phyloP scores from a whole-genome alignment of 2,888 invertebrate genomes.

The Lacanobia oleracea region DNA sequence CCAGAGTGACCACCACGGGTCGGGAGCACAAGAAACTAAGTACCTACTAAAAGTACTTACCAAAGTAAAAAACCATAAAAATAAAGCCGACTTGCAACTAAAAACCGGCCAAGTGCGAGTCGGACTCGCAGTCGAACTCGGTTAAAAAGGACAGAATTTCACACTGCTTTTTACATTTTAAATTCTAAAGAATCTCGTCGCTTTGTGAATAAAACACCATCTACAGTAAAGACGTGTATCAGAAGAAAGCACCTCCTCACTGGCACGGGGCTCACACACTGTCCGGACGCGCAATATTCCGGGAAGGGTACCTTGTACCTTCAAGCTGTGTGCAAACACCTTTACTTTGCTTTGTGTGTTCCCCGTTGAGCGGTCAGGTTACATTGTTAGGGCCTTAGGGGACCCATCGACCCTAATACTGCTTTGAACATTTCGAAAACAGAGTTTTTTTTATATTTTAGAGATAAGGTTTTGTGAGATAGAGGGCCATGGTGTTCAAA shows the following conservation, averaged over 20 bases:
- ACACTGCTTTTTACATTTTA: slow-evolving; percentile 17
- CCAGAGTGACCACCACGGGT: no score
- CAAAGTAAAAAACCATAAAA: no score
- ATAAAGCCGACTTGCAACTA: no score
- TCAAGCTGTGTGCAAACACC: slow-evolving; percentile 53
- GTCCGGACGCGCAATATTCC: slow-evolving; percentile 34
- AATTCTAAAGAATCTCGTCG: slow-evolving; percentile 35
- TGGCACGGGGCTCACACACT: slow-evolving; percentile 1
- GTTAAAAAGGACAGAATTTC: background rate
- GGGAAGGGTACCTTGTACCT: slow-evolving; percentile 32
- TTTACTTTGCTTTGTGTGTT: slow-evolving; percentile 51
- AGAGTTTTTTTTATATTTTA: slow-evolving; percentile 10
- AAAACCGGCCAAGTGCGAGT: no score
- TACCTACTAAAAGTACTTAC: no score
- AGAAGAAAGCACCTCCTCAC: background rate
- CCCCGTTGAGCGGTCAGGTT: slow-evolving; percentile 53
- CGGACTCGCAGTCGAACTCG: no score
- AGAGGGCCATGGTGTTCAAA: background rate
- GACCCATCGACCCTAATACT: slow-evolving; percentile 4
- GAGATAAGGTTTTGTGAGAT: slow-evolving; percentile 1
- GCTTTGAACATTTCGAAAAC: slow-evolving; percentile 20
- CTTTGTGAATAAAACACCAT: slow-evolving; percentile 19
- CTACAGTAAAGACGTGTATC: slow-evolving; percentile 1
- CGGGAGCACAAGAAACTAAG: no score
- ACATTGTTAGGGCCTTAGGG: slow-evolving; percentile 57